phyloP scores from a whole-genome alignment of 2,888 invertebrate species.

The Anoncus sp. region DNA sequence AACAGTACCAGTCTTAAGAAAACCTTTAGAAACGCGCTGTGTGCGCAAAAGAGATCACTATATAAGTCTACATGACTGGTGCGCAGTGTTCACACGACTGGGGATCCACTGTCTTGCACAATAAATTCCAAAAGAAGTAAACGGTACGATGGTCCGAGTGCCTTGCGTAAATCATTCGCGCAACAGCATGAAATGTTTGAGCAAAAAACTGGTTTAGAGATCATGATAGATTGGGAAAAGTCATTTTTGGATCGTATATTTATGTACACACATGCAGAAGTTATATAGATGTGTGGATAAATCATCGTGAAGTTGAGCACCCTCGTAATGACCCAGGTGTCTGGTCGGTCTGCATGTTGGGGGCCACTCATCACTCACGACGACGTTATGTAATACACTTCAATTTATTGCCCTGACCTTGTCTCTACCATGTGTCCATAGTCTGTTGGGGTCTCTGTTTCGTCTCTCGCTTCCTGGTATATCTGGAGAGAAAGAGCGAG shows the following conservation, averaged over 20 bases:
- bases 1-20: no score
- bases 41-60: no score
- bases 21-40: no score
- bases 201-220: slow-evolving; percentile 31
- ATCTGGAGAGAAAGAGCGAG: slow-evolving; percentile 63
- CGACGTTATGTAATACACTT: slow-evolving; percentile 79
- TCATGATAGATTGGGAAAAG: slow-evolving; percentile 7
- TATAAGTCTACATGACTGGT: no score
- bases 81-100: not conserved
- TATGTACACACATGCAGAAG: not conserved
- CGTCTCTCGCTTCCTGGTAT: slow-evolving; percentile 77
- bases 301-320: slow-evolving; percentile 75
- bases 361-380: slow-evolving; percentile 71
- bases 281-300: slow-evolving; percentile 21
- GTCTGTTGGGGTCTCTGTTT: not conserved
- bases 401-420: slow-evolving; percentile 80
- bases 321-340: slow-evolving; percentile 78
- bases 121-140: slow-evolving; percentile 10
- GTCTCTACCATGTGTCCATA: slow-evolving; percentile 73
- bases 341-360: slow-evolving; percentile 76
- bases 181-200: slow-evolving; percentile 4
- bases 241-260: slow-evolving; percentile 2
- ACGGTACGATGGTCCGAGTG: slow-evolving; percentile 17
- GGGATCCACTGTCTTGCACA: slow-evolving; percentile 8
- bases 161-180: slow-evolving; percentile 29